Conservation (phyloP, 2,888 invertebrate genomes). For the Pseudococcus jackbeardsleyi region DNA sequence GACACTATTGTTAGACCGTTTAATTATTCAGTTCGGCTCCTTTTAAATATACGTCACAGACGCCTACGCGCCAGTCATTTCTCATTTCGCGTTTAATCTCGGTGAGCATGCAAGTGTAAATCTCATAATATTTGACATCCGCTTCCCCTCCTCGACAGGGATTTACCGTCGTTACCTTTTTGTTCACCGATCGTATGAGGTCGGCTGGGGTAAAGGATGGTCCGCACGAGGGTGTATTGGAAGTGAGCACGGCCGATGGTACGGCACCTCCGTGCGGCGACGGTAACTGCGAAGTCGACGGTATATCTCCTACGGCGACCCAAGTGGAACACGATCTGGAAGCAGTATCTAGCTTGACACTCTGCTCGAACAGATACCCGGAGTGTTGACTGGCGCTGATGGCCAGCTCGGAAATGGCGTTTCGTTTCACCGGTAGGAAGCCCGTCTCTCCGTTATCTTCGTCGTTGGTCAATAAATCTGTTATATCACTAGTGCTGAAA, state of each 20-base stretch:
- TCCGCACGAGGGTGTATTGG: slow-evolving; percentile 69
- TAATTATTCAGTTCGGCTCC: slow-evolving; percentile 9
- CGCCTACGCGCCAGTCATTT: background rate
- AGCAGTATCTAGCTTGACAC: slow-evolving; percentile 74
- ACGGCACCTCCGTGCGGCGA: slow-evolving; percentile 81
- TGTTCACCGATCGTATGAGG: slow-evolving; percentile 82
- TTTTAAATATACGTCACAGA: slow-evolving; percentile 5
- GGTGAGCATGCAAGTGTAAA: background rate
- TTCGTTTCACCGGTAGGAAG: slow-evolving; percentile 63
- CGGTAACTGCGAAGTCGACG: slow-evolving; percentile 83
- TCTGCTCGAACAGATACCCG: slow-evolving; percentile 73
- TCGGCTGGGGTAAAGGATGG: slow-evolving; percentile 77
- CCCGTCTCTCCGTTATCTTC: slow-evolving; percentile 53
- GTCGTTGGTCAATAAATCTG: slow-evolving; percentile 70
- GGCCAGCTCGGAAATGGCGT: slow-evolving; percentile 75
- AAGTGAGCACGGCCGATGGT: slow-evolving; percentile 25
- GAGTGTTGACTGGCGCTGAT: slow-evolving; percentile 74
- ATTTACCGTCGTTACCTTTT: slow-evolving; percentile 74
- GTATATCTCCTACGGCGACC: slow-evolving; percentile 86
- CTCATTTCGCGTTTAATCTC: background rate
- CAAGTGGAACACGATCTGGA: slow-evolving; percentile 87
- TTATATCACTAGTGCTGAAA: slow-evolving; percentile 86
- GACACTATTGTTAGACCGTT: slow-evolving; percentile 2
- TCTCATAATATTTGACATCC: too few relatives aligned
- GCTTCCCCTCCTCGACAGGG: background rate